Evolutionary conservation across 2,113 vertebrate genomes (phyloP).

Genomic region (Chelonoidis abingdonii): DNA sequence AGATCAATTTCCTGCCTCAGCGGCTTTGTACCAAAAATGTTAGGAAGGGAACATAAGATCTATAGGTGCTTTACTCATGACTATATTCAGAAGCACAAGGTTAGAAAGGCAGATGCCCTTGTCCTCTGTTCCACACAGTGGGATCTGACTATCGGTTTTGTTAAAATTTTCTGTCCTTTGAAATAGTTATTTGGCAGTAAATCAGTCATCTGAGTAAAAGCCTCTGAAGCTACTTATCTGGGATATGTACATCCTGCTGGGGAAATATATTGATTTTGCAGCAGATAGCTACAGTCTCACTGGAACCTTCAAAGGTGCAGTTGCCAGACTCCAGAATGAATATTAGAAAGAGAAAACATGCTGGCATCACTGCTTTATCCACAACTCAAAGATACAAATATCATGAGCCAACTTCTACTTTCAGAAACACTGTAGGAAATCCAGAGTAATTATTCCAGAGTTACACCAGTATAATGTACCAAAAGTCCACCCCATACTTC

Average conservation of each 20-base stretch:
- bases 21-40: constrained; percentile 35
- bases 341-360: not conserved
- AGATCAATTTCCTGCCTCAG: not conserved
- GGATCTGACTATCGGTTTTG: not conserved
- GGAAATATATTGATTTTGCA: not conserved
- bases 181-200: constrained; percentile 19
- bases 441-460: not conserved
- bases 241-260: not conserved
- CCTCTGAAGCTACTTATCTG: not conserved
- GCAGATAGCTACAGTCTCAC: not conserved
- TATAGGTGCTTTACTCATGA: constrained; percentile 19
- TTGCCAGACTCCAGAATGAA: not conserved
- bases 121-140: not conserved
- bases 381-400: not conserved
- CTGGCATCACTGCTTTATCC: not conserved
- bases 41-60: not conserved
- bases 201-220: constrained; percentile 11
- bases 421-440: not conserved
- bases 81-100: not conserved
- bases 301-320: not conserved
- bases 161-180: not conserved
- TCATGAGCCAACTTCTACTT: not conserved
- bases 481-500: not conserved
- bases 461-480: not conserved
- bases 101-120: not conserved